Evolutionary conservation across 1,140 invertebrate species (phyloP), one percentile per base, ranked within the genome.

Genomic region (Eueides isabella): DNA sequence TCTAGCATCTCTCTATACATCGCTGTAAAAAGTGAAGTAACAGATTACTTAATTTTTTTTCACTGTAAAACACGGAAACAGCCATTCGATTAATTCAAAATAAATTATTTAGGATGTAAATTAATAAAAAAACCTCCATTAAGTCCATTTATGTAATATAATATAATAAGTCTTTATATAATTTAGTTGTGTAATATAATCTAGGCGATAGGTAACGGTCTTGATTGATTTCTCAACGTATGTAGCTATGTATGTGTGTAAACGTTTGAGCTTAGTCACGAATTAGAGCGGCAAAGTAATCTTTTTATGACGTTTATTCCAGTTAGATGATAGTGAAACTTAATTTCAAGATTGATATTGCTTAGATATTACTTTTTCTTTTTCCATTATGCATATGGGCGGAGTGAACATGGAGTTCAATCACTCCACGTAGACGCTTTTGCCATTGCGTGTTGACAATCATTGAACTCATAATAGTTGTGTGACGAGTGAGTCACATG

Each of bases 191-290:
- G 71, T 61, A 69, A 75, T 70, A 48, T 5, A 44, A 63, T 14
- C 28, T 31, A 26, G 62, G 41, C n/a, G 63, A 71, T 67, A 66
- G 62, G 75, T 69, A 16, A 77, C 70, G 48, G 74, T 79, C 66
- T 74, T 74, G 76, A 80, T 78, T 78, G 76, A 77, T 83, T 83
- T 77, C 80, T 71, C 76, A 86, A 85, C 63, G 44, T 70, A 55
- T 72, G 61, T 79, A 75, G 35, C 12, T 38, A 38, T 69, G 55
- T 70, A 41, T 65, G 75, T 64, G 72, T 80, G 66, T 62, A n/a
- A 71, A 67, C 71, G 72, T 63, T 75, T 41, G n/a, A 48, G 76
- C 70, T 74, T 33, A 77, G 77, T 85, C 85, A 85, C 83, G 83
- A 82, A 78, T 76, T 78, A 78, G 84, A 83, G 71, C 72, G 73